phyloP scores from a whole-genome alignment of 2,113 vertebrate genomes.

The Heterotilapia buettikoferi region DNA sequence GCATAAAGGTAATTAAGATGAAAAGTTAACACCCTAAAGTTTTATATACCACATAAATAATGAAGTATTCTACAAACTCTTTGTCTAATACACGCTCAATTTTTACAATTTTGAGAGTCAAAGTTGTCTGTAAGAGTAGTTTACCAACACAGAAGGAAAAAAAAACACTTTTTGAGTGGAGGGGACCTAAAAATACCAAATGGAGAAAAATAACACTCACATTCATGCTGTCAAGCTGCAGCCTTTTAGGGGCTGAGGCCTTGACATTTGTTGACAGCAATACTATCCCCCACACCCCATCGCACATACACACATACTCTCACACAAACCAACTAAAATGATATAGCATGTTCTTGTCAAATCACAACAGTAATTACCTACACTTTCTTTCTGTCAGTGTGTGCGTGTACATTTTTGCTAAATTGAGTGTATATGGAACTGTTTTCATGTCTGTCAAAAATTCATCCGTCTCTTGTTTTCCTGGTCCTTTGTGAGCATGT shows the following conservation, averaged over 20 bases:
- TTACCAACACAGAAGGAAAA: not conserved
- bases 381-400: not conserved
- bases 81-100: not conserved
- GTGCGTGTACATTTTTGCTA: not conserved
- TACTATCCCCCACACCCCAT: conserved; percentile 15
- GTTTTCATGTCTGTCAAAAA: conserved; percentile 24
- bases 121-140: not conserved
- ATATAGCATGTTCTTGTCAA: conserved; percentile 30
- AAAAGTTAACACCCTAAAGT: not conserved
- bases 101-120: not conserved
- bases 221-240: conserved; percentile 29
- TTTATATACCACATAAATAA: not conserved
- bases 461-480: not conserved
- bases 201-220: conserved; percentile 17
- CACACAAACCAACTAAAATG: conserved; percentile 3
- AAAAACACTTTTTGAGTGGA: not conserved
- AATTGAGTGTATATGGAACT: conserved; percentile 7
- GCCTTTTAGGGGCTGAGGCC: conserved; percentile 22
- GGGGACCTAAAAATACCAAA: not conserved
- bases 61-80: not conserved
- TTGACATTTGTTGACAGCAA: conserved; percentile 48
- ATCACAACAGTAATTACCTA: conserved; percentile 38
- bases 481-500: not conserved
- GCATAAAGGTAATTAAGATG: not conserved
- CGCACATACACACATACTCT: not conserved